phyloP scores from a whole-genome alignment of 2,888 invertebrate genomes.

The Cephus nigrinus region DNA sequence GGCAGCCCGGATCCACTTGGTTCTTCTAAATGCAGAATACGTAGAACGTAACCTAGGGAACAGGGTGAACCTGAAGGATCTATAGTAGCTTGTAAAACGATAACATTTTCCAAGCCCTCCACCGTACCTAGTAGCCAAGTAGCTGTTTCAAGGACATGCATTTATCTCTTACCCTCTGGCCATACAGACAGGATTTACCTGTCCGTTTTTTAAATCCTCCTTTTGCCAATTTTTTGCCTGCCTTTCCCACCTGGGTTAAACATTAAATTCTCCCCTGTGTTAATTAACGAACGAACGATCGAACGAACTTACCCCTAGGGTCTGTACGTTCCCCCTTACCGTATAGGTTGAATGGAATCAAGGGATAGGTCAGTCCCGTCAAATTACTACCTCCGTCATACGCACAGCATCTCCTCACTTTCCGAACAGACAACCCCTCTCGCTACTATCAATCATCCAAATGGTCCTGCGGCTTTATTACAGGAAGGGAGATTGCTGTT shows the following conservation, averaged over 20 bases:
- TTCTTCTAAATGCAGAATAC: not conserved
- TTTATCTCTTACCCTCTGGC: conserved; percentile 46
- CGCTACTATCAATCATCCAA: not conserved
- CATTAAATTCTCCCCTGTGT: not conserved
- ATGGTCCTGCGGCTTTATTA: not conserved
- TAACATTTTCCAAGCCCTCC: conserved; percentile 25
- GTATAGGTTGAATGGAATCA: not conserved
- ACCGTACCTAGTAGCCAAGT: conserved; percentile 32
- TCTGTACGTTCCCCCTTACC: not conserved
- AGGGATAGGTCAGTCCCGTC: not conserved
- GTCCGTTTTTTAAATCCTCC: conserved; percentile 20
- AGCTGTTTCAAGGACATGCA: conserved; percentile 29
- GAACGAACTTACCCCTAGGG: not conserved
- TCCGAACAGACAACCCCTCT: not conserved
- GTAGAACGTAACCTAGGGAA: not conserved
- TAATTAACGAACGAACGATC: not conserved
- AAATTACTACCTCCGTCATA: not conserved
- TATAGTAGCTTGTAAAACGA: conserved; percentile 28
- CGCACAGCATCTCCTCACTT: not conserved
- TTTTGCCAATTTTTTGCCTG: not conserved
- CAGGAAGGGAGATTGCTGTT: not conserved
- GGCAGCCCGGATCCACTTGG: conserved; percentile 24
- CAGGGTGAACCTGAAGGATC: not conserved
- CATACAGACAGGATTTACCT: conserved; percentile 47
- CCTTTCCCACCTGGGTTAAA: not conserved